Evolutionary conservation across 1,140 invertebrate species (phyloP).

Genomic region (Bombus difficillimus): DNA sequence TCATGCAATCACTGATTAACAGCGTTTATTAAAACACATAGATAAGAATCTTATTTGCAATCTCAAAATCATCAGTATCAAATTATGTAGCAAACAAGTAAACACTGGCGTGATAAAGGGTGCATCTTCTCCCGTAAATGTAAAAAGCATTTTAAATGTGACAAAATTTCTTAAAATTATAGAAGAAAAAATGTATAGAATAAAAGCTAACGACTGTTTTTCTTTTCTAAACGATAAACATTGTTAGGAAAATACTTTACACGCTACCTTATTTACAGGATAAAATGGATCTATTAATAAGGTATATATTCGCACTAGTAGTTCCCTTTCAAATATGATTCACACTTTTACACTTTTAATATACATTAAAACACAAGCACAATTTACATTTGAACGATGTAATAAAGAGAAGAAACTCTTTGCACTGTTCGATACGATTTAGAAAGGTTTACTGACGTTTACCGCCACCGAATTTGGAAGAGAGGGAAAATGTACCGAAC

Average conservation of each 20-base stretch:
- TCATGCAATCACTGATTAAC: not conserved
- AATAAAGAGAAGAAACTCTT: not conserved
- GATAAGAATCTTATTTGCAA: not conserved
- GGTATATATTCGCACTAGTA: not conserved
- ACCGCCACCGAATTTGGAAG: constrained; percentile 46
- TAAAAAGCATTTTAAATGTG: not conserved
- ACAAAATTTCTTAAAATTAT: not conserved
- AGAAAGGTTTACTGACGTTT: constrained; percentile 66
- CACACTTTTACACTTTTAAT: not conserved
- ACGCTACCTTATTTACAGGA: constrained; percentile 17
- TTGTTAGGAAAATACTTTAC: not conserved
- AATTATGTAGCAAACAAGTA: not conserved
- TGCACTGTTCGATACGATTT: constrained; percentile 54
- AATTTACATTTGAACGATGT: not conserved
- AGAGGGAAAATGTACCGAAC: constrained; percentile 52
- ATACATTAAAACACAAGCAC: not conserved
- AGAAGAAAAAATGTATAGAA: not conserved
- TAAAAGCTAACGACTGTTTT: not conserved
- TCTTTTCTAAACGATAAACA: not conserved
- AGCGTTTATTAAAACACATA: not conserved
- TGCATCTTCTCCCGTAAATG: not conserved
- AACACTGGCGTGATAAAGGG: not conserved
- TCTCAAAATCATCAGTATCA: not conserved
- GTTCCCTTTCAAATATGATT: not conserved
- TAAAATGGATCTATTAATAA: not conserved